Evolutionary conservation across 53 echinoderm and acorn worm species (phyloP), one percentile per base, ranked within the genome.

Genomic region (Astropecten irregularis): DNA sequence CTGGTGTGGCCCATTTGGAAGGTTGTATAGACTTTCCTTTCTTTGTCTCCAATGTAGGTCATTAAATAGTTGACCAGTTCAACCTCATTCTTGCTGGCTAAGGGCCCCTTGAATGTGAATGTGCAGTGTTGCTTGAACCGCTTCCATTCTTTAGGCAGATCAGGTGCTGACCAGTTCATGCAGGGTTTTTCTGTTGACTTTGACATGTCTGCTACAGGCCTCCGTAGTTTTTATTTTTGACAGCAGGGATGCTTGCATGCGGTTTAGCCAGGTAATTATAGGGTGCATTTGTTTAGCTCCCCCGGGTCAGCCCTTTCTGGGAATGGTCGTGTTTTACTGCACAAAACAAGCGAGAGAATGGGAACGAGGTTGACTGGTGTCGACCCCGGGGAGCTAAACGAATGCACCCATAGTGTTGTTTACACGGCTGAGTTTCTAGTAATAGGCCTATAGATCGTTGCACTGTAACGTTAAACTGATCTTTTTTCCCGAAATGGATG

Each of bases 31-130:
- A 90, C 85, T 9, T 87, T 79, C 26, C 87, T 82, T 25, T 89
- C 89, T 59, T 92, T 83, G 60, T 89, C 89, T n/a, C 92, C 89
- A 11, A 71, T 86, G 58, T 86, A 89, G 2, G 87, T 92, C 83
- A 92, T 92, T 38, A 92, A 36, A 40, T 92, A 85, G 61, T 89
- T 89, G 13, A 92, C 83, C 47, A 74, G 76, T 69, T 89, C 81
- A 9, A 83, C 63, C 44, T 89, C 84, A 8, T 83, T 33, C 42
- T 86, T 92, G 5, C 49, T 54, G 20, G 86, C 76, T 46, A 89
- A 68, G 31, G 84, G 92, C n/a, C 89, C 83, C 10, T 68, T 42
- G 51, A 76, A 89, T 28, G 73, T 73, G 36, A 90, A 81, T 28
- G 76, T 56, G 58, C 90, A 70, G 20, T 85, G 85, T 22, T 90